Evolutionary conservation across 2,113 vertebrate species (phyloP), one percentile per base, ranked within the genome.

Genomic region (Stegostoma tigrinum): DNA sequence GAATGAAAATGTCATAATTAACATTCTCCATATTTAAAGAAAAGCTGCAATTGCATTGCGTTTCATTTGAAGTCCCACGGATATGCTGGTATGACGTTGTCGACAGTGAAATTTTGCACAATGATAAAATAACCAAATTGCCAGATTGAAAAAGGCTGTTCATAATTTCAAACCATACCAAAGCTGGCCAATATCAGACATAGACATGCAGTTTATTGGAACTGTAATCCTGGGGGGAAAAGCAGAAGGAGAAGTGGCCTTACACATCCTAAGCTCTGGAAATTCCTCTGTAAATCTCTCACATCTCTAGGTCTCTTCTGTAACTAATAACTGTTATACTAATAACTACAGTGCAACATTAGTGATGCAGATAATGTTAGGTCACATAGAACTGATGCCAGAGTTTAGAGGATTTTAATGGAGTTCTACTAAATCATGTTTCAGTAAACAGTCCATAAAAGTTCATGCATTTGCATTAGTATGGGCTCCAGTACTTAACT

Each of bases 1-100:
- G 89, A 93, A 93, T 93, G 64, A 38, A 93, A 93, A 93, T 66
- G 61, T 67, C 61, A 93, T 93, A 19, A 93, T 93, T 93, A 93
- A 42, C 89, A 67, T 93, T 93, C 89, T n/a, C 64, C 61, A 17
- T 66, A 61, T n/a, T 66, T 64, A 7, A 66, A 93, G 34, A 66
- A 38, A 93, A 66, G 55, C 61, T 93, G 34, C 34, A 38, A 23
- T 93, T 93, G 89, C 89, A 93, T 23, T 87, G 83, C 42, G 45
- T 87, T 87, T 52, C 85, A 87, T 93, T 93, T 64, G 67, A 38
- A 93, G 38, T 17, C 64, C 89, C 89, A 93, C 89, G 67, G 89
- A 93, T 93, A 38, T 93, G 61, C 19, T 93, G 89, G 89, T 38
- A 38, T 67, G 89, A 64, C 61, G 38, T 66, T 66, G 55, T 91